phyloP scores from a whole-genome alignment of 1,140 invertebrate genomes.

The Psix sp. region DNA sequence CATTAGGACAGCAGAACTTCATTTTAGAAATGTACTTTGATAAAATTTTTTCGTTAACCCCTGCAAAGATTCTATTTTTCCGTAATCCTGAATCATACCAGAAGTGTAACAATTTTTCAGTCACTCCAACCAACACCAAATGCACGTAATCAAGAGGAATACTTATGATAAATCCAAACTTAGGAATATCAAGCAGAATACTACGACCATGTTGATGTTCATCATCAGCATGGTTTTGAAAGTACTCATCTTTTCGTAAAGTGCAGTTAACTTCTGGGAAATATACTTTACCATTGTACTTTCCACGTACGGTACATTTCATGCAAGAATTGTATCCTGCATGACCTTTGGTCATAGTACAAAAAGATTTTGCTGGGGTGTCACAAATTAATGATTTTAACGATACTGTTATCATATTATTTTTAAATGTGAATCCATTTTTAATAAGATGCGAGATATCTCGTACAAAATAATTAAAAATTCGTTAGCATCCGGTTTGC shows the following conservation, averaged over 20 bases:
- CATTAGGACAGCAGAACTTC: too few relatives aligned
- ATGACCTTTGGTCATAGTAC: constrained; percentile 66
- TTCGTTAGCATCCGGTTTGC: constrained; percentile 35
- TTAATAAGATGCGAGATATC: constrained; percentile 6
- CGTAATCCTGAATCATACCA: too few relatives aligned
- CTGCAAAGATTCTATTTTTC: too few relatives aligned
- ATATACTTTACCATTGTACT: constrained; percentile 15
- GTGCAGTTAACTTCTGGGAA: constrained; percentile 19
- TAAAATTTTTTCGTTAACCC: too few relatives aligned
- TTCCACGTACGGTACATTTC: constrained; percentile 61
- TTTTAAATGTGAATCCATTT: constrained; percentile 14
- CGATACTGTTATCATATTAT: constrained; percentile 19
- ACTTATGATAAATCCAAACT: constrained; percentile 50
- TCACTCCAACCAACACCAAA: constrained; percentile 60
- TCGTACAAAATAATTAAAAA: constrained; percentile 49
- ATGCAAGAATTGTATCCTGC: constrained; percentile 67
- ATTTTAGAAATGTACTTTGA: too few relatives aligned
- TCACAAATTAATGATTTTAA: constrained; percentile 67
- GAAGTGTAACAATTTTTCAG: too few relatives aligned
- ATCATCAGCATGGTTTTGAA: constrained; percentile 19
- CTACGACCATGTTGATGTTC: constrained; percentile 25
- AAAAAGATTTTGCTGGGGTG: constrained; percentile 69
- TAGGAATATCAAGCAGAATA: constrained; percentile 32
- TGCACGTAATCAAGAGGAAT: constrained; percentile 64
- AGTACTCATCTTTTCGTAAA: constrained; percentile 30